Evolutionary conservation across 2,888 invertebrate genomes (phyloP).

Genomic region (Agrilus biguttatus): DNA sequence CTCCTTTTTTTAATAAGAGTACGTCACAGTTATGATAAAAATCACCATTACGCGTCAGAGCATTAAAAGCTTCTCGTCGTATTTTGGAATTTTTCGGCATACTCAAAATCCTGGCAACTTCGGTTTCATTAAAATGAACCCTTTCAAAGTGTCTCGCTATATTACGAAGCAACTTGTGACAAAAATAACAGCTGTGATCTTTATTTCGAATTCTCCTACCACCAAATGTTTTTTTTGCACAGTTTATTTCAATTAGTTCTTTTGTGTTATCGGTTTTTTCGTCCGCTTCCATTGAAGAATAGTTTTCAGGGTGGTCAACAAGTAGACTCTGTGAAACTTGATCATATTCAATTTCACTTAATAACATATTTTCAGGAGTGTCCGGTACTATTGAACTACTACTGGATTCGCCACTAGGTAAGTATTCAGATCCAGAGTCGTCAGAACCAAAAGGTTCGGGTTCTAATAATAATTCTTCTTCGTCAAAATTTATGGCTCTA

Average conservation of each 20-base stretch:
- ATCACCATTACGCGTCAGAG: neutral
- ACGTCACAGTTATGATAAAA: slow-evolving; percentile 7
- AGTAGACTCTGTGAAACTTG: too few relatives aligned
- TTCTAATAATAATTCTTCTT: too few relatives aligned
- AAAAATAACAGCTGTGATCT: slow-evolving; percentile 1
- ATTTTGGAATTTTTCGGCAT: neutral
- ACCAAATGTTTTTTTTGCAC: neutral
- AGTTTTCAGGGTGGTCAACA: too few relatives aligned
- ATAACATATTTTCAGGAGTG: too few relatives aligned
- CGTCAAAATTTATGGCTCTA: too few relatives aligned
- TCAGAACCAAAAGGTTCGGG: neutral
- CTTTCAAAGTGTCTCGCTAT: neutral
- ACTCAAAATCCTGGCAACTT: neutral
- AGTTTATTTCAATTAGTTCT: neutral
- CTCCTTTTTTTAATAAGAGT: slow-evolving; percentile 2
- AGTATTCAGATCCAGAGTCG: neutral
- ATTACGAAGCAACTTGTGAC: neutral
- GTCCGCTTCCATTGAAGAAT: too few relatives aligned
- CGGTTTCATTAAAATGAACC: neutral
- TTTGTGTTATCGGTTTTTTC: neutral
- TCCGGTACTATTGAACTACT: too few relatives aligned
- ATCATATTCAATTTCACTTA: too few relatives aligned
- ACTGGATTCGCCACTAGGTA: slow-evolving; percentile 6
- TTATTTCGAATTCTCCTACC: neutral
- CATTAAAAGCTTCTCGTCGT: neutral